phyloP scores from a whole-genome alignment of 2,888 invertebrate species.

The Villa cingulata region DNA sequence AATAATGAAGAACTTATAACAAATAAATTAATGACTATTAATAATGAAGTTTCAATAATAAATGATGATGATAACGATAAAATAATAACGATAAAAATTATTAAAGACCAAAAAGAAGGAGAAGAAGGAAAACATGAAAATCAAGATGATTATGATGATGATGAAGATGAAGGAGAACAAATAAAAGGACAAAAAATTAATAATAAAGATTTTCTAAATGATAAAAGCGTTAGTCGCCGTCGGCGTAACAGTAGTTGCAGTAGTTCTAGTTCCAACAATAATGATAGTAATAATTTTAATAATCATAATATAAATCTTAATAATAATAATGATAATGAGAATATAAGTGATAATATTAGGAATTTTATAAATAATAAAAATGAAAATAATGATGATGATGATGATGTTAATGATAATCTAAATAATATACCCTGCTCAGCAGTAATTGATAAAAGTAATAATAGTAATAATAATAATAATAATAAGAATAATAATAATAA shows the following conservation, averaged over 20 bases:
- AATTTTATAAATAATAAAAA: background rate
- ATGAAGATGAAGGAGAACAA: background rate
- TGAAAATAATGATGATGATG: background rate
- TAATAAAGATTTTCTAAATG: background rate
- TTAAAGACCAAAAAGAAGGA: background rate
- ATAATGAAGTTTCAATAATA: too few relatives aligned
- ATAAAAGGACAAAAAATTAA: background rate
- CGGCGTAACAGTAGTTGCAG: conserved; percentile 1
- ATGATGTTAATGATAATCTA: background rate
- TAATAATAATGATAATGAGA: background rate
- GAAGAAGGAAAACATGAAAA: background rate
- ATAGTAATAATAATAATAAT: background rate
- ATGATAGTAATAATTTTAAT: background rate
- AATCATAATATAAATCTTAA: background rate
- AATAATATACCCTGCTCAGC: background rate
- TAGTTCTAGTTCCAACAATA: conserved; percentile 2
- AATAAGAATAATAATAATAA: background rate
- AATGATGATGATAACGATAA: background rate
- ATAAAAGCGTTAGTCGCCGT: conserved; percentile 1
- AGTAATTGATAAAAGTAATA: background rate
- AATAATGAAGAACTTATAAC: background rate
- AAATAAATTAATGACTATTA: too few relatives aligned
- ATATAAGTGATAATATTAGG: background rate
- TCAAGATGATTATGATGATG: background rate
- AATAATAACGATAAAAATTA: background rate